These are phyloP conservation scores for Phragmatobia fuliginosa DNA, from an alignment of 2,888 invertebrate species.

Conservation along the genomic window DNA sequence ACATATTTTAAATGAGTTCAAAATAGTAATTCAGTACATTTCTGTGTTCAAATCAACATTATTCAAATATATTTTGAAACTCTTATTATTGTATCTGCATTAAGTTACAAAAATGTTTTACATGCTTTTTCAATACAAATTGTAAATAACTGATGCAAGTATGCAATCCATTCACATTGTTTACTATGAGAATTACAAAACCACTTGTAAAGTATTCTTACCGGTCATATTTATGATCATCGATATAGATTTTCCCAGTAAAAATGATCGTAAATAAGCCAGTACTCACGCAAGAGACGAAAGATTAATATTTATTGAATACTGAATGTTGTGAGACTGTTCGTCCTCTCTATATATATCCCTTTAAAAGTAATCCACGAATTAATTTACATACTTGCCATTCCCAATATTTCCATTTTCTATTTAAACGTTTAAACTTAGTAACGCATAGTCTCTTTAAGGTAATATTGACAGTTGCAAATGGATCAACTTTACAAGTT, in stretches of 20 bases:
- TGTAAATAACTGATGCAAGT: background rate
- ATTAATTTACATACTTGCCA: slow-evolving; percentile 22
- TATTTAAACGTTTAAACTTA: slow-evolving; percentile 18
- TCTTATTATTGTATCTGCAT: background rate
- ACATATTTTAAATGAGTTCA: background rate
- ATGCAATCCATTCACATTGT: background rate
- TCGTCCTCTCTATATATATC: slow-evolving; percentile 29
- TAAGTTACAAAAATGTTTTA: background rate
- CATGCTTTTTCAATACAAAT: slow-evolving; percentile 7
- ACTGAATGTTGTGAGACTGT: slow-evolving; percentile 31
- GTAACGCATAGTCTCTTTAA: slow-evolving; percentile 16
- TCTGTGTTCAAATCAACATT: background rate
- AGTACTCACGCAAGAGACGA: slow-evolving; percentile 16
- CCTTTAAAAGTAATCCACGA: slow-evolving; percentile 24
- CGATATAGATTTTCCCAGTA: slow-evolving; percentile 16
- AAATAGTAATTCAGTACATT: background rate
- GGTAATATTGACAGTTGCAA: slow-evolving; percentile 16
- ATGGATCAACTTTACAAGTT: slow-evolving; percentile 11
- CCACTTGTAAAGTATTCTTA: background rate
- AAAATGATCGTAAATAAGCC: slow-evolving; percentile 33
- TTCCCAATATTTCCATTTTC: slow-evolving; percentile 23
- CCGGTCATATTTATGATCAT: slow-evolving; percentile 20
- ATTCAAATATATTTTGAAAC: background rate
- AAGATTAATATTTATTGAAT: slow-evolving; percentile 47
- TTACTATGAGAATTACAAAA: slow-evolving; percentile 8